These are phyloP conservation scores for Anoplophora glabripennis DNA, from an alignment of 1,140 invertebrate genomes.

Conservation along the genomic window DNA sequence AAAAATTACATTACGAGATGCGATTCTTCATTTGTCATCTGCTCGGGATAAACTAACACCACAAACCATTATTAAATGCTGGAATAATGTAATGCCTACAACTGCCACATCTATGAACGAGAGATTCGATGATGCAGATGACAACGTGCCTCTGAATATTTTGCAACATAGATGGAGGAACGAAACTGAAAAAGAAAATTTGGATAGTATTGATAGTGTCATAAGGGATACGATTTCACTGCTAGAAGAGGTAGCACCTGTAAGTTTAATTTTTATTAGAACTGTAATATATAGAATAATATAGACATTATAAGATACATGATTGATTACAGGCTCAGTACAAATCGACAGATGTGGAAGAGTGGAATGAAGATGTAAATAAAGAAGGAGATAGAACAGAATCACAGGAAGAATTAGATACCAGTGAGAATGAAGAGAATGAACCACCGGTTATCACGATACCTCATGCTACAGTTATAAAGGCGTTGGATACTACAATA, in stretches of 20 bases:
- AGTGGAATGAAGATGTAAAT: conserved; percentile 9
- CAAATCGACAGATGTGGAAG: conserved; percentile 5
- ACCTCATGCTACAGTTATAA: conserved; percentile 8
- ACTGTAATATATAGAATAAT: background rate
- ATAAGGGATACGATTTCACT: conserved; percentile 1
- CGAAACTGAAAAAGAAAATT: background rate
- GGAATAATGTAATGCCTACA: conserved; percentile 18
- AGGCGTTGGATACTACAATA: conserved; percentile 4
- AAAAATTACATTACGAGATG: conserved; percentile 32
- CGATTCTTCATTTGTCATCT: conserved; percentile 23
- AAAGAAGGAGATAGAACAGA: background rate
- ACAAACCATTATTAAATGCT: conserved; percentile 25
- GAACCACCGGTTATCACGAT: conserved; percentile 6
- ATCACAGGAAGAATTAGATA: background rate
- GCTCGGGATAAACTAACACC: conserved; percentile 30
- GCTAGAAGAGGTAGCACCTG: conserved; percentile 9
- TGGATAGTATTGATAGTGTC: background rate
- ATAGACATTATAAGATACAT: conserved; percentile 1
- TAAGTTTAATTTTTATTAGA: conserved; percentile 4
- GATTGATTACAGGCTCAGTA: background rate
- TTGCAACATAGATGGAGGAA: conserved; percentile 3
- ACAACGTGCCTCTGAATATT: conserved; percentile 17
- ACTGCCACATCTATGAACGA: conserved; percentile 5
- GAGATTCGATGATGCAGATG: conserved; percentile 4
- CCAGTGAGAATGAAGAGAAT: conserved; percentile 3